Percentiles rank a stretch among this genome's conserved stretches.
Evolutionary conservation across 2,888 invertebrate genomes (phyloP).

Genomic region (Dilophus febrilis): DNA sequence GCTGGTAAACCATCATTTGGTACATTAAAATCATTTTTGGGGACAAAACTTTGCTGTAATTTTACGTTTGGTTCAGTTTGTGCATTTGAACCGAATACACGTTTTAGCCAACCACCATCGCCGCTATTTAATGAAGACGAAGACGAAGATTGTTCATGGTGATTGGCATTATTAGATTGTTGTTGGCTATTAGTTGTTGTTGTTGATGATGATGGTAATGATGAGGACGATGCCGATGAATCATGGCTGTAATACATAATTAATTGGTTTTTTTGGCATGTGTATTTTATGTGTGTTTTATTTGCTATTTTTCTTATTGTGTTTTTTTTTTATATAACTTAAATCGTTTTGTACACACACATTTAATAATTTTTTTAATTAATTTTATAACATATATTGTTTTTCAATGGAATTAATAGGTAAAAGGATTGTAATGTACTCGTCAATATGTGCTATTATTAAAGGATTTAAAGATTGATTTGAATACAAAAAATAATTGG

Average conservation of each 20-base stretch:
- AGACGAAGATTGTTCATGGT: background rate
- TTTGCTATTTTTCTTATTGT: background rate
- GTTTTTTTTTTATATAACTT: too few relatives aligned
- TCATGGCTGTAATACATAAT: slow-evolving; percentile 4
- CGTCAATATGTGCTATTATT: too few relatives aligned
- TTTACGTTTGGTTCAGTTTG: slow-evolving; percentile 5
- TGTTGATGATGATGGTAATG: slow-evolving; percentile 5
- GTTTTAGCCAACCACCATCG: slow-evolving; percentile 27
- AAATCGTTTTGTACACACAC: too few relatives aligned
- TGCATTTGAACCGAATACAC: slow-evolving; percentile 21
- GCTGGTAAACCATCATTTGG: slow-evolving; percentile 25
- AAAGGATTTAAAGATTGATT: too few relatives aligned
- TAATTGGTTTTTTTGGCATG: background rate
- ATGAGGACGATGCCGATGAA: slow-evolving; percentile 4
- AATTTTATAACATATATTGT: too few relatives aligned
- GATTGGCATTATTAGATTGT: too few relatives aligned
- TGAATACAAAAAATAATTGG: too few relatives aligned
- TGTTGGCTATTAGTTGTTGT: slow-evolving; percentile 18
- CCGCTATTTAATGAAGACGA: slow-evolving; percentile 12
- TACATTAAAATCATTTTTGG: slow-evolving; percentile 25
- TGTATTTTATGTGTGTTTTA: background rate
- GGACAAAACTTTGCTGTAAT: slow-evolving; percentile 15
- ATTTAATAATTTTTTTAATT: too few relatives aligned
- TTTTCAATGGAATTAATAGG: too few relatives aligned
- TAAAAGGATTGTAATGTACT: too few relatives aligned